These are phyloP conservation scores for Spisula solida DNA, from an alignment of 2,888 invertebrate genomes.

Conservation along the genomic window DNA sequence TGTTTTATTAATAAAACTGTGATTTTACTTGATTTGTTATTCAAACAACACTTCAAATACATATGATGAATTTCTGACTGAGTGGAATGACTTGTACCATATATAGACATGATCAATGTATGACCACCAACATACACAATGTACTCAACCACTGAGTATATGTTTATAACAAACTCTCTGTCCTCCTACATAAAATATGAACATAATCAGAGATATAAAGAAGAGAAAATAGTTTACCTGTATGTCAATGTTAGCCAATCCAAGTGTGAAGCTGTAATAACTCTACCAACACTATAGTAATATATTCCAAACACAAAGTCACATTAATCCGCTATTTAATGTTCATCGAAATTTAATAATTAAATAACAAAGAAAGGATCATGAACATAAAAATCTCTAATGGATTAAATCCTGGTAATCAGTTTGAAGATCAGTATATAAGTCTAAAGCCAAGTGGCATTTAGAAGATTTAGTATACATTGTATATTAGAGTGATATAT, in stretches of 20 bases:
- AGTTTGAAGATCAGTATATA: neutral
- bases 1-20: slow-evolving; percentile 21
- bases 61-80: slow-evolving; percentile 11
- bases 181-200: neutral
- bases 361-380: slow-evolving; percentile 20
- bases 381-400: neutral
- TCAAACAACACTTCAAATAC: neutral
- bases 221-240: neutral
- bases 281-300: slow-evolving; percentile 4
- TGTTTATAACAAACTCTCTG: neutral
- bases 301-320: neutral
- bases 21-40: neutral
- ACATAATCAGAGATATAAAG: neutral
- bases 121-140: neutral
- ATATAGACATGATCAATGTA: neutral
- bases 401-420: neutral
- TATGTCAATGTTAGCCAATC: neutral
- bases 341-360: neutral
- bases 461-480: slow-evolving; percentile 5
- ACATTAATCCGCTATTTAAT: neutral
- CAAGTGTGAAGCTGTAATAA: neutral
- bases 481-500: neutral
- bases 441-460: neutral
- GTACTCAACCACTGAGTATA: neutral
- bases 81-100: slow-evolving; percentile 7